These are phyloP conservation scores for Silurus glanis DNA, from an alignment of 2,113 vertebrate genomes.

Conservation along the genomic window DNA sequence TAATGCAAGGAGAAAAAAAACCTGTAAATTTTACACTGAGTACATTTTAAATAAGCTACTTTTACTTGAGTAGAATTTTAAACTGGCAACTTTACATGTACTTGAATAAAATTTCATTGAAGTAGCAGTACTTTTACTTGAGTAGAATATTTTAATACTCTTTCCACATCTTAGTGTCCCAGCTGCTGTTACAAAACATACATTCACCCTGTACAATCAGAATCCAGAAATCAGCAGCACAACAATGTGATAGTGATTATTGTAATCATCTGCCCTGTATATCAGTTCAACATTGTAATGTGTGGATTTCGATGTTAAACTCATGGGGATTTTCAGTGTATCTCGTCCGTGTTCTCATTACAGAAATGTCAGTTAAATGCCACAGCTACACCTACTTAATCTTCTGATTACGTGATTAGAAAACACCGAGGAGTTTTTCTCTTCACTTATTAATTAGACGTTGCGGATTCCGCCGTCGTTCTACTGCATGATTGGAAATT, in stretches of 20 bases:
- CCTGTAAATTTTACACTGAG: too few species aligned
- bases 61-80: too few species aligned
- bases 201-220: background rate
- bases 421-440: background rate
- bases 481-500: background rate
- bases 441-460: background rate
- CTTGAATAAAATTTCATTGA: too few species aligned
- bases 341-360: constrained; percentile 28
- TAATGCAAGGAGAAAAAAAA: too few species aligned
- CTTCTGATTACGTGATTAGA: constrained; percentile 21
- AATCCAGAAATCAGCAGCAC: background rate
- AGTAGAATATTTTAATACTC: too few species aligned
- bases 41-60: too few species aligned
- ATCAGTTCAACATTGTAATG: constrained; percentile 6
- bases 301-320: background rate
- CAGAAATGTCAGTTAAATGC: constrained; percentile 32
- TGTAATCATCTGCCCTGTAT: constrained; percentile 12
- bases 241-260: background rate
- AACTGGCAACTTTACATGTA: too few species aligned
- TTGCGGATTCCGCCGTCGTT: background rate
- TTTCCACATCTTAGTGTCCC: background rate
- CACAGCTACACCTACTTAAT: constrained; percentile 11
- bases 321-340: background rate
- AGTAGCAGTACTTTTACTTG: too few species aligned
- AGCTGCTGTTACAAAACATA: background rate